phyloP scores from a whole-genome alignment of 2,113 vertebrate genomes.

The Platysternon megacephalum region DNA sequence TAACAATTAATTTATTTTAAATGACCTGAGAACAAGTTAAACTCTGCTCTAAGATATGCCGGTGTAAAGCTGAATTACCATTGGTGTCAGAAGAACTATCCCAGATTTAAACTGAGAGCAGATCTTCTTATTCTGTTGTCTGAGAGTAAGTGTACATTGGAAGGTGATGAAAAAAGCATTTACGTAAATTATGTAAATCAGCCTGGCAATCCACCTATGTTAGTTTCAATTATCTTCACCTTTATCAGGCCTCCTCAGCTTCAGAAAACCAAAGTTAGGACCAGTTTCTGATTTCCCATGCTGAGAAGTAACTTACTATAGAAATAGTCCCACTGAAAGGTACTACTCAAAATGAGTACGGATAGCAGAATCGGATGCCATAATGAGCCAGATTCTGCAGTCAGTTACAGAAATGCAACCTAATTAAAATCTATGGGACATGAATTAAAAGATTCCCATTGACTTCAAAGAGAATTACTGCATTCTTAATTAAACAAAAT shows the following conservation, averaged over 20 bases:
- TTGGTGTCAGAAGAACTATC: too few relatives aligned
- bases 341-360: too few relatives aligned
- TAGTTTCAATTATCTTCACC: not conserved
- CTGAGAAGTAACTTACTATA: not conserved
- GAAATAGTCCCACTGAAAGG: not conserved
- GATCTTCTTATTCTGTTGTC: not conserved
- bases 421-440: not conserved
- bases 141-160: not conserved
- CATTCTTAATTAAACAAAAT: not conserved
- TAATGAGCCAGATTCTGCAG: not conserved
- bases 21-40: not conserved
- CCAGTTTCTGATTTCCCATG: not conserved
- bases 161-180: not conserved
- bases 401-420: not conserved
- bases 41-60: not conserved
- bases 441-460: not conserved
- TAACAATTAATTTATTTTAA: not conserved
- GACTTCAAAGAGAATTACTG: not conserved
- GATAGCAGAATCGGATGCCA: not conserved
- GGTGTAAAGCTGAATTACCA: not conserved
- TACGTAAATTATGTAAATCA: not conserved
- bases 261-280: not conserved
- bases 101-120: not conserved
- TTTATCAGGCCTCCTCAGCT: not conserved
- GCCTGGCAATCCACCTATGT: not conserved